These are phyloP conservation scores for Rhyzopertha dominica DNA, from an alignment of 1,140 invertebrate species.

Conservation along the genomic window DNA sequence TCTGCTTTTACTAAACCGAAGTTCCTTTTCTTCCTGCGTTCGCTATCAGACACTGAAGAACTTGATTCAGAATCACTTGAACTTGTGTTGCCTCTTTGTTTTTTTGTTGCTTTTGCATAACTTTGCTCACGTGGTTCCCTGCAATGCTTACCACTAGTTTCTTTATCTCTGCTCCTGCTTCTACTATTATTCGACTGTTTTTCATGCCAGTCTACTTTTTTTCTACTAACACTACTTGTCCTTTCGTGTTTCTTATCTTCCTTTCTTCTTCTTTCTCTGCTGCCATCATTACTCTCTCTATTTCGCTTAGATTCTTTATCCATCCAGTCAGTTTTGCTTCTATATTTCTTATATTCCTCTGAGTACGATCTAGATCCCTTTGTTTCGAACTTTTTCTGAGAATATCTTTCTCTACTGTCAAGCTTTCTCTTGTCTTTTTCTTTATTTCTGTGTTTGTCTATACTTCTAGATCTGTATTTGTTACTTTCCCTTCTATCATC, in stretches of 20 bases:
- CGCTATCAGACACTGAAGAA: too few relatives aligned
- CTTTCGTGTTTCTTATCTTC: constrained; percentile 6
- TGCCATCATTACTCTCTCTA: constrained; percentile 24
- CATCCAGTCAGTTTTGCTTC: constrained; percentile 19
- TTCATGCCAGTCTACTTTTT: constrained; percentile 17
- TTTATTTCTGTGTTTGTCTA: constrained; percentile 8
- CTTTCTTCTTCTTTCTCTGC: too few relatives aligned
- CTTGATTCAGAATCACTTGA: background rate
- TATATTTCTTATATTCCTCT: constrained; percentile 20
- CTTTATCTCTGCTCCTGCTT: constrained; percentile 16
- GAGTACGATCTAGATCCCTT: constrained; percentile 18
- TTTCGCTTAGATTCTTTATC: constrained; percentile 15
- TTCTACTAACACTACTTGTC: constrained; percentile 6
- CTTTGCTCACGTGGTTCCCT: too few relatives aligned
- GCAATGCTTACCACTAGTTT: constrained; percentile 13
- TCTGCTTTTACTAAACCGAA: constrained; percentile 49
- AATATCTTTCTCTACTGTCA: constrained; percentile 5
- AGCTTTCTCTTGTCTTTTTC: constrained; percentile 5
- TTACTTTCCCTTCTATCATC: constrained; percentile 15
- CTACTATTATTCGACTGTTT: constrained; percentile 21
- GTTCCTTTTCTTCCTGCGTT: constrained; percentile 28
- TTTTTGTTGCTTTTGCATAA: too few relatives aligned
- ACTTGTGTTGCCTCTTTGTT: too few relatives aligned
- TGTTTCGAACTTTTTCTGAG: constrained; percentile 18
- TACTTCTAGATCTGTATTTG: constrained; percentile 13